Evolutionary conservation across 2,888 invertebrate genomes (phyloP), one percentile per base, ranked within the genome.

Genomic region (Sicus ferrugineus): DNA sequence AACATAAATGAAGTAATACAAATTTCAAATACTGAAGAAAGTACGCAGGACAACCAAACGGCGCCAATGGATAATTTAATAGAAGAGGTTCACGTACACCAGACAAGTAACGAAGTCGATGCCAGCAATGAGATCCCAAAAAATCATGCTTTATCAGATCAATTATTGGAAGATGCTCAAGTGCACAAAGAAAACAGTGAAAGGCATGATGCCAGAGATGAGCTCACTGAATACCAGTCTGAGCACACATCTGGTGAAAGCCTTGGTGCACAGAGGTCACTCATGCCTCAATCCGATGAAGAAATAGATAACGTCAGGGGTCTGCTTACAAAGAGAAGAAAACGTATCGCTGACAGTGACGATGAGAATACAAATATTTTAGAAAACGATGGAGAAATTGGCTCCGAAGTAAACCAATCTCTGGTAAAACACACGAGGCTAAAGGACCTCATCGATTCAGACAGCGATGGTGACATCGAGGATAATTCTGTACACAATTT

Each of bases 231-330:
- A 16, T 16, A 4, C 42, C 80, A 82, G n/a, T n/a, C n/a, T n/a
- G n/a, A n/a, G n/a, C n/a, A n/a, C n/a, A n/a, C n/a, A n/a, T n/a
- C n/a, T 72, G 76, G 76, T 1, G 81, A 81, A 70, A 74, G 81
- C 31, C 73, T 83, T n/a, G 82, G 81, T 54, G 76, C 78, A 21
- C 79, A 81, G 38, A 81, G 78, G 54, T 75, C 84, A 26, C 62
- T 77, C 38, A 74, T 83, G 76, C 82, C 83, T 6, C 82, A 79
- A 6, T 80, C 81, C 5, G 59, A 59, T 9, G 83, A 83, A 46
- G 76, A 75, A 11, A 79, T 74, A 19, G 54, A 16, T 23, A 28
- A 54, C 28, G 74, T 76, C 23, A 54, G 67, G 34, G 52, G 67
- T 1, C 26, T 6, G 54, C n/a, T 62, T 58, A 26, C 31, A 54